phyloP scores from a whole-genome alignment of 2,888 invertebrate genomes.

The Acanthosepion pharaonis region DNA sequence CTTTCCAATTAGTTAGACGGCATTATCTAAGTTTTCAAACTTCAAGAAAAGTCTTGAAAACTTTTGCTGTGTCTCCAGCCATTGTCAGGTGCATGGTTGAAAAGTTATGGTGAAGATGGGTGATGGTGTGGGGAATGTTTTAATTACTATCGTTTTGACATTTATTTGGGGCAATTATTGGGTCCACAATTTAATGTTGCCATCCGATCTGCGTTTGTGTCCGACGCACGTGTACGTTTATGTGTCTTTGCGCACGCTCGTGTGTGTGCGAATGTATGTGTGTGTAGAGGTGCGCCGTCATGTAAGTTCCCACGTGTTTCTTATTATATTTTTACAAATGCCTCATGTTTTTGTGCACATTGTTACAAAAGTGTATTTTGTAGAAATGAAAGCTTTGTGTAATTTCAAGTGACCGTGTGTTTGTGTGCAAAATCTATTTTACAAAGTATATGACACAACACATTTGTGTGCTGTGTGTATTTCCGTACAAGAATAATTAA shows the following conservation, averaged over 20 bases:
- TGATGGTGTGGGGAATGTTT: background rate
- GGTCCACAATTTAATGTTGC: background rate
- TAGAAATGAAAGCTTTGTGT: background rate
- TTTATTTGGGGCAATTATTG: constrained; percentile 3
- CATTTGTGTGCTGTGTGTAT: background rate
- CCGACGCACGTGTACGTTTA: background rate
- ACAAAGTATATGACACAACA: background rate
- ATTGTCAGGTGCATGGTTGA: background rate
- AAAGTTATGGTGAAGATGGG: background rate
- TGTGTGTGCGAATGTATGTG: background rate
- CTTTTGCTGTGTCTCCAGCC: background rate
- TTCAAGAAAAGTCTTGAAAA: background rate
- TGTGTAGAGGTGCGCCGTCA: background rate
- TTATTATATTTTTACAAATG: background rate
- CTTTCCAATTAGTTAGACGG: background rate
- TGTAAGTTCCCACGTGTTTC: background rate
- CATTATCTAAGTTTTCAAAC: background rate
- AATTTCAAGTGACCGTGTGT: background rate
- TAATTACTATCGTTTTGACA: background rate
- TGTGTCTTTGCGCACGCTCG: background rate
- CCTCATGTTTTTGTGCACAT: background rate
- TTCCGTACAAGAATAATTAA: background rate
- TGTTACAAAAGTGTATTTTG: background rate
- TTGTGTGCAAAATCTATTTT: background rate
- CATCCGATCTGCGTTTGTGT: constrained; percentile 33